These are phyloP conservation scores for Microplitis manilae DNA, from an alignment of 2,888 invertebrate genomes.

Conservation along the genomic window DNA sequence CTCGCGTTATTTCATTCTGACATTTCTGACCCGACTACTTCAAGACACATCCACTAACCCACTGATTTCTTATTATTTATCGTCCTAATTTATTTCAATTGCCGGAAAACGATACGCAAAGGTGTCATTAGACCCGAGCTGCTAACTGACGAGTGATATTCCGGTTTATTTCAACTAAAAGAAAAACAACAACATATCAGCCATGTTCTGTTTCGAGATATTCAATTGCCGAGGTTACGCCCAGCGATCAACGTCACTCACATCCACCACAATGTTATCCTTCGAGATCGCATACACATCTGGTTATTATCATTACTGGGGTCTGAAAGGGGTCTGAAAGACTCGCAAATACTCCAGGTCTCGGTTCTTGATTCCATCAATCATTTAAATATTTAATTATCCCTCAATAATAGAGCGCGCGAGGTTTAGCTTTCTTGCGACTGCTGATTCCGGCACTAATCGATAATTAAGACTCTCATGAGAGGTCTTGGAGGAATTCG, in stretches of 20 bases:
- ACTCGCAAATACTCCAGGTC: conserved; percentile 22
- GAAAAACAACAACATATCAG: not conserved
- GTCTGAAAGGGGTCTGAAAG: conserved; percentile 18
- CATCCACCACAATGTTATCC: conserved; percentile 46
- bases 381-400: not conserved
- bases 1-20: too few species aligned
- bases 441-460: too few species aligned
- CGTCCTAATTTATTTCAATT: conserved; percentile 30
- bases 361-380: not conserved
- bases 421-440: not conserved
- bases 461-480: too few species aligned
- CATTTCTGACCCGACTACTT: too few species aligned
- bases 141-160: conserved; percentile 2
- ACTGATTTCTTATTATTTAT: conserved; percentile 2
- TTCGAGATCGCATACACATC: conserved; percentile 37
- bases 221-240: conserved; percentile 40
- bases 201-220: conserved; percentile 23
- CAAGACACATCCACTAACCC: too few species aligned
- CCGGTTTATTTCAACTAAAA: conserved; percentile 17
- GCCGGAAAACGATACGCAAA: conserved; percentile 32
- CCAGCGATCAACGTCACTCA: conserved; percentile 35
- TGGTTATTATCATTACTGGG: conserved; percentile 17
- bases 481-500: too few species aligned
- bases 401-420: not conserved
- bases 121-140: conserved; percentile 36